Evolutionary conservation across 1,140 invertebrate species (phyloP).

Genomic region (Aphaenogaster rudis): DNA sequence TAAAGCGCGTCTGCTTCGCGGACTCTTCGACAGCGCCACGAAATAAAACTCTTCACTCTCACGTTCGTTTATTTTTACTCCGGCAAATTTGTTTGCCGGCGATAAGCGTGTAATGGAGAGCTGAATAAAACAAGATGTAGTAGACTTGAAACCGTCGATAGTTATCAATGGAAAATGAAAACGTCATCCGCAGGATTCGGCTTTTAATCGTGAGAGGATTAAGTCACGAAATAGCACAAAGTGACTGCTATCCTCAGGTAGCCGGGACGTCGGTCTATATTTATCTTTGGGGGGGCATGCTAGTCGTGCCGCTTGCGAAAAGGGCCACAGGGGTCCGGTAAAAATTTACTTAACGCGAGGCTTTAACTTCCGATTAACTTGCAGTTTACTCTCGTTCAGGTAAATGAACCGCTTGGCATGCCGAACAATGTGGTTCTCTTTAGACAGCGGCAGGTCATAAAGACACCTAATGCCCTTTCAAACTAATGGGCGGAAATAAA

Average conservation of each 20-base stretch:
- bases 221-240: constrained; percentile 21
- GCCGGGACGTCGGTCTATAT: constrained; percentile 29
- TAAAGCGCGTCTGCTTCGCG: not conserved
- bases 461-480: not conserved
- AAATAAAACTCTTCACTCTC: constrained; percentile 5
- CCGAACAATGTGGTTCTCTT: constrained; percentile 23
- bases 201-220: not conserved
- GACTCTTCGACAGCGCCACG: not conserved
- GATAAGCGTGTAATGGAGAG: not conserved
- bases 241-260: constrained; percentile 6
- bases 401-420: constrained; percentile 74
- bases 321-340: constrained; percentile 52
- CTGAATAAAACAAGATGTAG: not conserved
- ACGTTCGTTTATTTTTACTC: not conserved
- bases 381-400: constrained; percentile 65
- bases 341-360: constrained; percentile 73
- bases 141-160: not conserved
- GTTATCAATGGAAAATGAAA: not conserved
- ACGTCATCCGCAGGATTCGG: not conserved
- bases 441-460: not conserved
- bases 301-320: constrained; percentile 46
- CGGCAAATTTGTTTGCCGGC: constrained; percentile 5
- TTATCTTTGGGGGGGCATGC: constrained; percentile 47
- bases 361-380: constrained; percentile 80
- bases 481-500: constrained; percentile 63